phyloP scores from a whole-genome alignment of 2,797 vertebrate species.

The Takifugu rubripes region DNA sequence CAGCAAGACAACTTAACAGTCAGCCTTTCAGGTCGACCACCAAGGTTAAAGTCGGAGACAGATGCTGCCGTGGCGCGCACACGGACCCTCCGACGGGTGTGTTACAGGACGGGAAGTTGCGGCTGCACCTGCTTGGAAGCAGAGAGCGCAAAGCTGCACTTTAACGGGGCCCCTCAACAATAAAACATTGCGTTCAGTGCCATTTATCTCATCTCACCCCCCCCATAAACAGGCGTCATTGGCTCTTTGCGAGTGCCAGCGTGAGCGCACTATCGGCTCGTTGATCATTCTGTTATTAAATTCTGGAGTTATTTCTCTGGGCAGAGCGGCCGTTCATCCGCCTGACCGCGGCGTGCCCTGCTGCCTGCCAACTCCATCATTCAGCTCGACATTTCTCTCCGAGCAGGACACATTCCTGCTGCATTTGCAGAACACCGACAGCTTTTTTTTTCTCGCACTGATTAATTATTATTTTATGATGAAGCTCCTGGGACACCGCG shows the following conservation, averaged over 20 bases:
- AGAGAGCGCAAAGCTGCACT: conserved; percentile 10
- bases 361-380: conserved; percentile 37
- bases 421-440: conserved; percentile 75
- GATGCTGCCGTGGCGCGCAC: not conserved
- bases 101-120: conserved; percentile 29
- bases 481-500: conserved; percentile 38
- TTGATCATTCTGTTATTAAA: conserved; percentile 18
- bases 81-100: not conserved
- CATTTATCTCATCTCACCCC: not conserved
- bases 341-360: conserved; percentile 18
- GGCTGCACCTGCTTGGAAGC: conserved; percentile 34
- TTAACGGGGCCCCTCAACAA: conserved; percentile 10
- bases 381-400: conserved; percentile 49
- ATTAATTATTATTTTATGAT: conserved; percentile 68
- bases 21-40: conserved; percentile 46
- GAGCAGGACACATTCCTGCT: conserved; percentile 65
- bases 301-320: conserved; percentile 3
- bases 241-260: not conserved
- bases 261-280: not conserved
- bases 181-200: not conserved
- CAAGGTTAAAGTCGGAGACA: conserved; percentile 48
- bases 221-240: conserved; percentile 25
- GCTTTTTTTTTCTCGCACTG: conserved; percentile 56
- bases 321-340: conserved; percentile 7
- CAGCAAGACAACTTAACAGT: conserved; percentile 38